phyloP scores from a whole-genome alignment of 2,888 invertebrate genomes.

The Pseudeuparius sepicola region DNA sequence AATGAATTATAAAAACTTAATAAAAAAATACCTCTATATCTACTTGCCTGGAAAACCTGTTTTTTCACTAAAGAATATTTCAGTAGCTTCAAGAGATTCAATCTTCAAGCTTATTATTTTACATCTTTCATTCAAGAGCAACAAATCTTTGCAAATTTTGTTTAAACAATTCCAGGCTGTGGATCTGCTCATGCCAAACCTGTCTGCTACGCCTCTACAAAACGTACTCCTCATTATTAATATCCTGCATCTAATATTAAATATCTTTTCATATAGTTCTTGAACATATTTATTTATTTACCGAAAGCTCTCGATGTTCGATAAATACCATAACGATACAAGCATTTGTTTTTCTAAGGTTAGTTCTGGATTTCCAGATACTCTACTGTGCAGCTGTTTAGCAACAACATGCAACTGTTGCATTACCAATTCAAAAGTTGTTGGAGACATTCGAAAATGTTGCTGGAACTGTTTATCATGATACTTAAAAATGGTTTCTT shows the following conservation, averaged over 20 bases:
- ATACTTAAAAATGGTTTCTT: no score
- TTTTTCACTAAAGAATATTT: conserved; percentile 1
- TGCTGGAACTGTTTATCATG: no score
- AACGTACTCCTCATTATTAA: no score
- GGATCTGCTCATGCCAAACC: conserved; percentile 4
- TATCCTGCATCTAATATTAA: no score
- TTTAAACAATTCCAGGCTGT: no score
- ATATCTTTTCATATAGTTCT: no score
- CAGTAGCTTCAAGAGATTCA: no score
- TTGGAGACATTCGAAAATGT: not conserved
- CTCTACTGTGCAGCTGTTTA: no score
- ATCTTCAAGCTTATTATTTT: conserved; percentile 1
- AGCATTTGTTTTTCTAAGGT: conserved; percentile 5
- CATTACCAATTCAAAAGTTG: not conserved
- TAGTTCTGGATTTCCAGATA: no score
- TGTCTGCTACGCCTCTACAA: conserved; percentile 1
- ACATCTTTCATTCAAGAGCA: not conserved
- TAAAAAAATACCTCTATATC: no score
- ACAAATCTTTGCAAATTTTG: conserved; percentile 1
- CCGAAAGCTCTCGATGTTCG: conserved; percentile 4
- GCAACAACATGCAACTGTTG: conserved; percentile 2
- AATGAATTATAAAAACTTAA: no score
- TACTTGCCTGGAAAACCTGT: conserved; percentile 1
- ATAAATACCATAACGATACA: conserved; percentile 5
- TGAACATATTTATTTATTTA: no score